phyloP scores from a whole-genome alignment of 30 jellyfish, hydroid and myxozoan species.

The Morbakka virulenta region DNA sequence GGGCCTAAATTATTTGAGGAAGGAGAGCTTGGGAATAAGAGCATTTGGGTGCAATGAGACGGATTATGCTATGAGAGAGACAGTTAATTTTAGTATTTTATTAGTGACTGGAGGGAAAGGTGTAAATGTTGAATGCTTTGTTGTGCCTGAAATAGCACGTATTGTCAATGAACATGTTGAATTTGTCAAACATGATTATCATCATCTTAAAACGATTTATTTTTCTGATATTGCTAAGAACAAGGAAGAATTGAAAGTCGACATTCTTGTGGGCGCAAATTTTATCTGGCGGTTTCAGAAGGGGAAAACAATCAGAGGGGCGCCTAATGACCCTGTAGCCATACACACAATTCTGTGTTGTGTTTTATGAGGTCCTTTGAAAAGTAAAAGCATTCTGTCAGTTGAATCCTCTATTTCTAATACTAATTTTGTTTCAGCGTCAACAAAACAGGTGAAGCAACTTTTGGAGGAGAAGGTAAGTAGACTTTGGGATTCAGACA shows the following conservation, averaged over 20 bases:
- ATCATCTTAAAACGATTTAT: background rate
- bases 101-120: background rate
- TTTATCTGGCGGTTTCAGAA: background rate
- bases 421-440: background rate
- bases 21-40: background rate
- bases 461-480: slow-evolving; percentile 4
- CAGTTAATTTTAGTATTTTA: background rate
- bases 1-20: background rate
- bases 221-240: too few species aligned
- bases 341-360: background rate
- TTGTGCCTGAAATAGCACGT: background rate
- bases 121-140: background rate
- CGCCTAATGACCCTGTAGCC: background rate
- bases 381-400: background rate
- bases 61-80: background rate
- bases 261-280: background rate
- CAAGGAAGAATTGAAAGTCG: too few species aligned
- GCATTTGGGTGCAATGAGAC: background rate
- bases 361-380: background rate
- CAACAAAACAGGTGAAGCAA: background rate
- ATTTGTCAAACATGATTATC: background rate
- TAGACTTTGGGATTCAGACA: slow-evolving; percentile 10
- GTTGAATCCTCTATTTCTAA: background rate
- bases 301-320: background rate
- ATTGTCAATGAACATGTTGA: background rate